Evolutionary conservation across 2,113 vertebrate genomes (phyloP).

Genomic region (Eolophus roseicapilla): DNA sequence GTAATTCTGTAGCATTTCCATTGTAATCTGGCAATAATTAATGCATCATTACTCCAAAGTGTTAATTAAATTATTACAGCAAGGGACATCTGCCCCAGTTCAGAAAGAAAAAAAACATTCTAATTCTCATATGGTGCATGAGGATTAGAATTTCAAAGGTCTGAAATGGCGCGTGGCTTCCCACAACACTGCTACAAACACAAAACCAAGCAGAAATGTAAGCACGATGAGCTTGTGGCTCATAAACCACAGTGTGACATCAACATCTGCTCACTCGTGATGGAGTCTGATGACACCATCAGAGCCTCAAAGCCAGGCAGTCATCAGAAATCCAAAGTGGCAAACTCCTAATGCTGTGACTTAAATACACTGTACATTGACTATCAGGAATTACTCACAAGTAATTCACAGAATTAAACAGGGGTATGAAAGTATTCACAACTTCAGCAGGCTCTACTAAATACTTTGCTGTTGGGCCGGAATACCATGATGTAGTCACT

Average conservation of each 20-base stretch:
- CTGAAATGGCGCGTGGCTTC: conserved; percentile 8
- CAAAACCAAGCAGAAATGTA: background rate
- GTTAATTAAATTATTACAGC: conserved; percentile 81
- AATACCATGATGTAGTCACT: background rate
- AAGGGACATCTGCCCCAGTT: conserved; percentile 75
- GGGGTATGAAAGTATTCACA: background rate
- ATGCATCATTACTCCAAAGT: conserved; percentile 79
- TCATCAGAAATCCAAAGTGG: conserved; percentile 35
- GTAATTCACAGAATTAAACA: conserved; percentile 26
- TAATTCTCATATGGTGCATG: conserved; percentile 2
- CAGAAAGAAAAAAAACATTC: conserved; percentile 47
- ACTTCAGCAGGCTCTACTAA: background rate
- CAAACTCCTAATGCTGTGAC: background rate
- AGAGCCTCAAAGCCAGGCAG: background rate
- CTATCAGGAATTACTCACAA: conserved; percentile 52
- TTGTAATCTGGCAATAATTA: conserved; percentile 83
- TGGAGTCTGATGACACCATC: conserved; percentile 25
- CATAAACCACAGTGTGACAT: background rate
- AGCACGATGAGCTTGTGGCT: background rate
- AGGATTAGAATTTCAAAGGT: conserved; percentile 66
- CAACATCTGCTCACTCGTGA: background rate
- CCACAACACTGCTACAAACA: background rate
- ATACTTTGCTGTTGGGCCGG: background rate
- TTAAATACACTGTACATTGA: background rate
- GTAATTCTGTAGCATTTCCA: conserved; percentile 76